These are phyloP conservation scores for Tenebrio molitor DNA, from an alignment of 1,140 invertebrate species.

Conservation along the genomic window DNA sequence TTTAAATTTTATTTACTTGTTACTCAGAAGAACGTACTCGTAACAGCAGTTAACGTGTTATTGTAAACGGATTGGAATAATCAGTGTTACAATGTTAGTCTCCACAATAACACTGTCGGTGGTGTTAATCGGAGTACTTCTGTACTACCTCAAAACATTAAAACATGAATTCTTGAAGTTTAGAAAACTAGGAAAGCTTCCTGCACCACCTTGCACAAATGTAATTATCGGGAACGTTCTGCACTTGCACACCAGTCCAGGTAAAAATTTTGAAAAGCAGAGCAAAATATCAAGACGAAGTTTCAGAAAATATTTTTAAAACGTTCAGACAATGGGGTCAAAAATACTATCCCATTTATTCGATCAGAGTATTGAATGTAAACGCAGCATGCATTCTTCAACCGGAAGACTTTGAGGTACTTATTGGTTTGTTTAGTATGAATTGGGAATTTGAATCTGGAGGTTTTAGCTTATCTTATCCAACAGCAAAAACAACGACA, in stretches of 20 bases:
- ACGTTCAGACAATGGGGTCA: not conserved
- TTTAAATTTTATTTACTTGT: too few relatives aligned
- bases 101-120: too few relatives aligned
- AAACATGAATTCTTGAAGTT: not conserved
- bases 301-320: constrained; percentile 17
- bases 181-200: not conserved
- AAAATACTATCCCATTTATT: constrained; percentile 9
- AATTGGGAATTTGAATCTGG: too few relatives aligned
- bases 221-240: not conserved
- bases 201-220: not conserved
- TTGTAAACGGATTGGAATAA: too few relatives aligned
- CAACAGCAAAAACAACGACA: too few relatives aligned
- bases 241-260: not conserved
- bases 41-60: too few relatives aligned
- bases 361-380: not conserved
- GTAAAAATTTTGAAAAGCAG: too few relatives aligned
- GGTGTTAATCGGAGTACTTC: not conserved
- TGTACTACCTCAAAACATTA: not conserved
- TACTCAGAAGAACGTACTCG: too few relatives aligned
- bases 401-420: constrained; percentile 19
- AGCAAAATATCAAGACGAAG: too few relatives aligned
- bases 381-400: not conserved
- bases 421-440: not conserved
- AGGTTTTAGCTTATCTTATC: not conserved
- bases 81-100: too few relatives aligned